Evolutionary conservation across 2,797 vertebrate species (phyloP).

Genomic region (Clarias platycephalus): DNA sequence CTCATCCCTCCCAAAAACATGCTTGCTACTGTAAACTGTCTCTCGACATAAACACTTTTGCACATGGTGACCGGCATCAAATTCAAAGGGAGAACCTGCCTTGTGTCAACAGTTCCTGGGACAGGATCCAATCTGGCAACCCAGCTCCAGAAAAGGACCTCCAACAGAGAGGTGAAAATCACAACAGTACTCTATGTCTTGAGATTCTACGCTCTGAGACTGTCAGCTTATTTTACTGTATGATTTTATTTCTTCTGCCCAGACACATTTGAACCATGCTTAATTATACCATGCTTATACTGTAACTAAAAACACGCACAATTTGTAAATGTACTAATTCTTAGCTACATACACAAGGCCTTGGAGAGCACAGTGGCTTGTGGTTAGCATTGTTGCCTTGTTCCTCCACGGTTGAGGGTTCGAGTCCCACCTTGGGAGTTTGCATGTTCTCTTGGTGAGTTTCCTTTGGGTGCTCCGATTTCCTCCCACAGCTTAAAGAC

Average conservation of each 20-base stretch:
- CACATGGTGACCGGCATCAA: not conserved
- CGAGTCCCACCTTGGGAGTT: too few species aligned
- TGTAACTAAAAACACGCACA: not conserved
- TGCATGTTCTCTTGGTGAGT: too few species aligned
- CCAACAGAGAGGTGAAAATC: not conserved
- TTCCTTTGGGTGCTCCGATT: too few species aligned
- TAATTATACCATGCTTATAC: too few species aligned
- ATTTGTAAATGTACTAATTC: not conserved
- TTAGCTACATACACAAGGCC: not conserved
- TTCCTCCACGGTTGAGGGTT: too few species aligned
- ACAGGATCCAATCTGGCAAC: slow-evolving; percentile 5
- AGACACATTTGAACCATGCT: not conserved
- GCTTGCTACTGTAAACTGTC: not conserved
- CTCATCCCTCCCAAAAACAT: not conserved
- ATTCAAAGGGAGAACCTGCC: not conserved
- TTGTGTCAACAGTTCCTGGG: not conserved
- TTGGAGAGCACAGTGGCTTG: too few species aligned
- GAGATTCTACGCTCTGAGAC: not conserved
- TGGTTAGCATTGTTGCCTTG: too few species aligned
- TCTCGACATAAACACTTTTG: not conserved
- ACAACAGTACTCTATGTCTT: not conserved
- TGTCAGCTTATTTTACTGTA: not conserved
- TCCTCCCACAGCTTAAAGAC: too few species aligned
- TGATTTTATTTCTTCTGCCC: not conserved
- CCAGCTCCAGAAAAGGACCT: not conserved